Conservation (phyloP, 2,888 invertebrate species). For the Napeogenes inachia region DNA sequence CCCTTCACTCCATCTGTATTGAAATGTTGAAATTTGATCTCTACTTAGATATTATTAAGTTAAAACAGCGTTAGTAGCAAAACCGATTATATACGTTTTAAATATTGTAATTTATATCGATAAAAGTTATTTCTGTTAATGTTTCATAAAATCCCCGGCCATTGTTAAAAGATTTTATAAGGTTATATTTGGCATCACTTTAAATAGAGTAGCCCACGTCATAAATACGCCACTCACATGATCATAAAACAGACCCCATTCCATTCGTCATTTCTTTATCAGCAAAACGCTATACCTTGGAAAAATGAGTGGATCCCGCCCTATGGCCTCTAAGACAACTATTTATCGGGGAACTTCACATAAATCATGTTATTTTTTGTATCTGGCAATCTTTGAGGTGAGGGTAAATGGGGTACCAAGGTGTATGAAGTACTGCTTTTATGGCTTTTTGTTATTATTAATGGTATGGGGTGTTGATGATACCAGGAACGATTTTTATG, state of each 20-base stretch:
- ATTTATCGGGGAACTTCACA: slow-evolving; percentile 62
- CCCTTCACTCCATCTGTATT: slow-evolving; percentile 42
- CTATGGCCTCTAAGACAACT: slow-evolving; percentile 68
- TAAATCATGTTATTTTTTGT: slow-evolving; percentile 63
- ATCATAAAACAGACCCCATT: slow-evolving; percentile 55
- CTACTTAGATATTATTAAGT: background rate
- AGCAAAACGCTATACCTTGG: slow-evolving; percentile 61
- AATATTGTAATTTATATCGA: too few species aligned
- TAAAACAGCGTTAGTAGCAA: background rate
- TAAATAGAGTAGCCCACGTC: slow-evolving; percentile 24
- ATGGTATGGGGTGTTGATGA: slow-evolving; percentile 41
- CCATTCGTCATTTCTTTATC: slow-evolving; percentile 71
- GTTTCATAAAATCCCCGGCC: too few species aligned
- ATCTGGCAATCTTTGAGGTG: slow-evolving; percentile 65
- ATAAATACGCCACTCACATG: slow-evolving; percentile 49
- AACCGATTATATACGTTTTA: background rate
- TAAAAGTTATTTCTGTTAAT: too few species aligned
- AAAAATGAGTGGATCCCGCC: slow-evolving; percentile 63
- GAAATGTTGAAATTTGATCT: slow-evolving; percentile 30
- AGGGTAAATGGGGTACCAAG: slow-evolving; percentile 36
- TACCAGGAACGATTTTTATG: slow-evolving; percentile 11
- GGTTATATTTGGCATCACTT: too few species aligned
- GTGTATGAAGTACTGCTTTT: slow-evolving; percentile 43
- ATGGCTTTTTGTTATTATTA: slow-evolving; percentile 42
- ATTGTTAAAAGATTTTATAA: too few species aligned